Base-by-base conservation (phyloP, 1,140 invertebrate species). In the roundworm (Caenorhabditis elegans) region DNA sequence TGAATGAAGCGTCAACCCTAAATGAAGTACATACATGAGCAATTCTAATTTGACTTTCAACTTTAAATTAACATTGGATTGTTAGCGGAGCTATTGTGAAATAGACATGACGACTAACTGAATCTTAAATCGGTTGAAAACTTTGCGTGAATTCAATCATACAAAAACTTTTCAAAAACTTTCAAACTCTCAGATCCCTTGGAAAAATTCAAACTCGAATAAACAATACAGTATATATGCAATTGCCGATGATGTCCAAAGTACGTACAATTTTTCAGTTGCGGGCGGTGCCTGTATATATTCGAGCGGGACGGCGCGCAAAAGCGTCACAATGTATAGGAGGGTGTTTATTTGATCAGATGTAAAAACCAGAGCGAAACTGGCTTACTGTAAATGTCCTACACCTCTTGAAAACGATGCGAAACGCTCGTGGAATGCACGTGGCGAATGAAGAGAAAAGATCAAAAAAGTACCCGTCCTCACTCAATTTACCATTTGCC, bases 321-420 rank as follows among this genome's bases (percentile, higher is more conserved):
- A 70, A 39, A 70, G 60, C 60, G 60, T 70, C 60, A 70, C 60
- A 70, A 70, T 39, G 60, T 70, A 70, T 60, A 19, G 60, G 28
- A 36, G 60, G 34, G 60, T 70, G 60, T 70, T 70, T 70, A 70
- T 70, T 70, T 70, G 60, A 70, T 70, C 60, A 70, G 60, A 70
- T 70, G 60, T 39, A 70, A 70, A 70, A 70, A 70, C 31, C 31
- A 36, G 31, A 70, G 51, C 6, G 60, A 70, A 2, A n/a, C 24
- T 15, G 60, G 34, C 34, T 36, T 70, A 70, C 60, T 70, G 60
- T 70, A 70, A 70, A 43, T 39, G 34, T 24, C 13, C 24, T 11
- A 17, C 53, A 0, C 19, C 6, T n/a, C 13, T 26, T 39, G 17
- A 26, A 36, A 70, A 39, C 34, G 60, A 39, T 39, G 31, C n/a